Conservation (phyloP, 1,140 invertebrate genomes). For the Metopolophium dirhodum region DNA sequence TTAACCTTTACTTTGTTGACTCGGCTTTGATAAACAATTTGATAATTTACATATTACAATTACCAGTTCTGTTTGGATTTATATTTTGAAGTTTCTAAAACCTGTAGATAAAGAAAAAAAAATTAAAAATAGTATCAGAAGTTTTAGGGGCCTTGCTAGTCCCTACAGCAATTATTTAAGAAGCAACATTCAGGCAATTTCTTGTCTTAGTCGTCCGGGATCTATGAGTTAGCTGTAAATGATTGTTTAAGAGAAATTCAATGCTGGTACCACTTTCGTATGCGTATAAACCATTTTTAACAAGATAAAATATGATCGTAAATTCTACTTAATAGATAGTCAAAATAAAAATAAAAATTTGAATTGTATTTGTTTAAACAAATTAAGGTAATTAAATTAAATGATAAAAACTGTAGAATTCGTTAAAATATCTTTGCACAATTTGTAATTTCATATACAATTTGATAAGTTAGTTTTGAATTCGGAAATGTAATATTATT, state of each 20-base stretch:
- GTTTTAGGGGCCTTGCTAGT: no score
- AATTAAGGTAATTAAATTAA: neutral
- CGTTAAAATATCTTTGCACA: neutral
- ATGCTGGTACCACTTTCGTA: no score
- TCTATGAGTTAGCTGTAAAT: no score
- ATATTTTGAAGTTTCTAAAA: slow-evolving; percentile 72
- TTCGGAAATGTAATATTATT: neutral
- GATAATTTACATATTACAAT: slow-evolving; percentile 76
- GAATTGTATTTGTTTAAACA: no score
- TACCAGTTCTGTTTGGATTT: slow-evolving; percentile 70
- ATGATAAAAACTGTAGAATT: neutral
- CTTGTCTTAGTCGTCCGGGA: no score
- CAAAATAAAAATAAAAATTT: no score
- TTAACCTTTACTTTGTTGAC: slow-evolving; percentile 69
- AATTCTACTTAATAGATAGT: no score
- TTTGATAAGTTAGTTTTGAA: neutral
- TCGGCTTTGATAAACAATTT: slow-evolving; percentile 70
- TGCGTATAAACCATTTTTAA: no score
- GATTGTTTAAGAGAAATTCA: no score
- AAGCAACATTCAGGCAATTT: no score
- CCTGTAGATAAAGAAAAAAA: slow-evolving; percentile 65
- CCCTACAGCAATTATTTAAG: no score
- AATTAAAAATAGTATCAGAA: neutral
- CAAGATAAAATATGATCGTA: no score
- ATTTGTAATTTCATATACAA: neutral